Percentiles rank a stretch among this genome's conserved stretches.
phyloP scores from a whole-genome alignment of 2,113 vertebrate genomes.

The Ranitomeya variabilis region DNA sequence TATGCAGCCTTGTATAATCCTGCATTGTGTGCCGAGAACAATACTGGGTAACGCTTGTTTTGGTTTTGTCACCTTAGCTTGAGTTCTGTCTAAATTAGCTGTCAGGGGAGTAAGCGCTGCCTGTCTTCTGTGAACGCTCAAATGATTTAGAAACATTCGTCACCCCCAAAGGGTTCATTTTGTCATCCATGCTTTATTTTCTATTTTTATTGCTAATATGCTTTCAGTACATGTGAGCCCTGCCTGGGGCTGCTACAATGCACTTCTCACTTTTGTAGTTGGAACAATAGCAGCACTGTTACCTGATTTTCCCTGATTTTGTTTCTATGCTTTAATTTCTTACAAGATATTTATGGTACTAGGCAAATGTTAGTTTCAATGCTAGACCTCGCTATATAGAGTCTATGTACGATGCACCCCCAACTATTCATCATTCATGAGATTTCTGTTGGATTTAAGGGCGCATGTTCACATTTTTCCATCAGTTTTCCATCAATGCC shows the following conservation, averaged over 20 bases:
- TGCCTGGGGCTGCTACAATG: neutral
- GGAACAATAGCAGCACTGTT: neutral
- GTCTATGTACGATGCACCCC: neutral
- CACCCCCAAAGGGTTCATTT: conserved; percentile 8
- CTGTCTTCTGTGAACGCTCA: neutral
- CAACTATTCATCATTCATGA: too few relatives aligned
- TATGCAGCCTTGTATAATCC: neutral
- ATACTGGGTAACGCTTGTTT: neutral
- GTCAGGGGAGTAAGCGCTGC: neutral
- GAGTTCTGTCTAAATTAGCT: conserved; percentile 11
- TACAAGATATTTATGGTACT: too few relatives aligned
- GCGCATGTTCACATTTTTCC: too few relatives aligned
- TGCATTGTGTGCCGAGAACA: neutral
- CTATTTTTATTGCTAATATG: conserved; percentile 10
- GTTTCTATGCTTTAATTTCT: neutral
- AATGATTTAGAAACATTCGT: conserved; percentile 30
- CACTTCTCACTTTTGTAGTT: neutral
- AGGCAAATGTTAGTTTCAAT: neutral
- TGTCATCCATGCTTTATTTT: neutral
- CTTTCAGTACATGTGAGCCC: neutral
- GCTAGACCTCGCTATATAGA: neutral
- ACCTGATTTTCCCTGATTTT: neutral
- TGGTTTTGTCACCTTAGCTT: conserved; percentile 17
- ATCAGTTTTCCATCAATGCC: too few relatives aligned
- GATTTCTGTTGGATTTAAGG: too few relatives aligned